Conservation (phyloP, 2,797 vertebrate species). For the Lepidocolaptes lacrymiger region DNA sequence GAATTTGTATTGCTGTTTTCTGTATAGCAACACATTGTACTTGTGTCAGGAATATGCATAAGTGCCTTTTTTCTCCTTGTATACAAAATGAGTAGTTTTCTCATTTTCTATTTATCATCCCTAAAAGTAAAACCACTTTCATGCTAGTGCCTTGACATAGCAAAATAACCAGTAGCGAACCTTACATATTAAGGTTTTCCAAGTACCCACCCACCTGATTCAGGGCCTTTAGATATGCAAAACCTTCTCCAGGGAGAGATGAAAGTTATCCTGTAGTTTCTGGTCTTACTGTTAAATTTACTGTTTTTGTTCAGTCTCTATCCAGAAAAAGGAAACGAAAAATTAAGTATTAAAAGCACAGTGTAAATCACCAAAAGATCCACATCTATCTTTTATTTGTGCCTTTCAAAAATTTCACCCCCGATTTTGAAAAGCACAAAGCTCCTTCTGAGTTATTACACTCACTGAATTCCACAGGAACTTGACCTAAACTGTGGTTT, state of each 20-base stretch:
- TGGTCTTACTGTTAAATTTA: not conserved
- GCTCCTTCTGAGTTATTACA: not conserved
- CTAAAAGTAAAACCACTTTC: not conserved
- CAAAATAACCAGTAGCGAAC: not conserved
- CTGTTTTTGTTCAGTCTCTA: not conserved
- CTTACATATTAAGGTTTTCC: not conserved
- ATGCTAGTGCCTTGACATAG: not conserved
- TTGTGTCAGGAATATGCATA: not conserved
- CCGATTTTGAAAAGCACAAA: not conserved
- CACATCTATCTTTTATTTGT: not conserved
- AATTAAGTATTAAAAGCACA: not conserved
- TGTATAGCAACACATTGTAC: not conserved
- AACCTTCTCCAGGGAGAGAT: not conserved
- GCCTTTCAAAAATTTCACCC: not conserved
- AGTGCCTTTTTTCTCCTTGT: not conserved
- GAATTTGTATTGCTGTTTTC: slow-evolving; percentile 32
- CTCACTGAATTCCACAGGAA: not conserved
- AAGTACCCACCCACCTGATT: not conserved
- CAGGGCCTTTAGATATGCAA: not conserved
- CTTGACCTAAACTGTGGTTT: not conserved
- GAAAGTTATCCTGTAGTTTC: not conserved
- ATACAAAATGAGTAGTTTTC: not conserved
- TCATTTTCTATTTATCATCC: not conserved
- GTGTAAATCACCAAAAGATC: not conserved
- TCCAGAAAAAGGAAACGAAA: not conserved